phyloP scores from a whole-genome alignment of 2,113 vertebrate species.

The Triplophysa dalaica region DNA sequence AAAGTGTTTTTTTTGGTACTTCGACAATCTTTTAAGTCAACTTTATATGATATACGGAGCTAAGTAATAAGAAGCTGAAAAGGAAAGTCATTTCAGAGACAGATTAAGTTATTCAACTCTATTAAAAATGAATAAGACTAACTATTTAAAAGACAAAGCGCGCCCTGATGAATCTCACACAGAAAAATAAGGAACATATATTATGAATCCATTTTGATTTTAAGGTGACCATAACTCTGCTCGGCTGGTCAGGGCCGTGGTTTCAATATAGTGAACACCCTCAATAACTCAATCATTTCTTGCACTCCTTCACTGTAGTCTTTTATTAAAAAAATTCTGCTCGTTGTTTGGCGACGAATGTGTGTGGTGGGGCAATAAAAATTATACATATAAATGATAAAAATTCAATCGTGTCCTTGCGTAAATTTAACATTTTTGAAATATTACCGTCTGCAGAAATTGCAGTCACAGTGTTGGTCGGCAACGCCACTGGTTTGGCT shows the following conservation, averaged over 20 bases:
- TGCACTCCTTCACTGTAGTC: background rate
- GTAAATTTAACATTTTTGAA: background rate
- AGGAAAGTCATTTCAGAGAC: too few species aligned
- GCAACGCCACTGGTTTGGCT: conserved; percentile 80
- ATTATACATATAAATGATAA: background rate
- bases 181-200: too few species aligned
- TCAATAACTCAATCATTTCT: background rate
- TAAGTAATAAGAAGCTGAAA: too few species aligned
- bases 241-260: background rate
- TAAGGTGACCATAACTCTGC: background rate
- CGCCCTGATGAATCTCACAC: too few species aligned
- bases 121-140: too few species aligned
- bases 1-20: background rate
- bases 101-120: too few species aligned
- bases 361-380: background rate
- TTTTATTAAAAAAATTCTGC: background rate
- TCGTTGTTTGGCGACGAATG: background rate
- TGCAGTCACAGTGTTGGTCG: conserved; percentile 79
- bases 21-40: background rate
- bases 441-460: conserved; percentile 56
- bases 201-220: too few species aligned
- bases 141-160: too few species aligned
- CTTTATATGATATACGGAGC: conserved; percentile 1
- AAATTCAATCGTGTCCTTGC: background rate
- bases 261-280: background rate